A percentile compares a stretch with the other conserved stretches of the same genome.
These are phyloP conservation scores for Salmo trutta DNA, from an alignment of 2,797 vertebrate genomes.

Conservation along the genomic window DNA sequence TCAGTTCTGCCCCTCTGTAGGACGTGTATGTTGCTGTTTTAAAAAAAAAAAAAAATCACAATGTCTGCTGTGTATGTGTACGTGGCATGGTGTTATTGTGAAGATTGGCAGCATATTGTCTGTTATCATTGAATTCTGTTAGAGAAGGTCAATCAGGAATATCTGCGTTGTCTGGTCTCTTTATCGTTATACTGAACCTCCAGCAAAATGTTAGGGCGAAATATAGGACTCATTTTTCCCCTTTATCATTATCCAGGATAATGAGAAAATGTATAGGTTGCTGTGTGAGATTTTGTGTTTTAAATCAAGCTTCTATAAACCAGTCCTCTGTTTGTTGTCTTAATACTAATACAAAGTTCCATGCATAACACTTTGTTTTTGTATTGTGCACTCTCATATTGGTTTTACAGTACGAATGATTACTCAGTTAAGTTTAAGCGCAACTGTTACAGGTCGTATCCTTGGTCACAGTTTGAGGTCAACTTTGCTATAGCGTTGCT, in stretches of 20 bases:
- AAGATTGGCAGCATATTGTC: no score
- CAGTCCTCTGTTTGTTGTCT: no score
- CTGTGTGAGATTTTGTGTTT: neutral
- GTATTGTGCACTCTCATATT: neutral
- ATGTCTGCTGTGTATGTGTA: no score
- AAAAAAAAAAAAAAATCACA: no score
- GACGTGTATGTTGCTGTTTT: no score
- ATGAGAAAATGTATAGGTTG: neutral
- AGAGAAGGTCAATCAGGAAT: neutral
- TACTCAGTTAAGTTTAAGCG: neutral
- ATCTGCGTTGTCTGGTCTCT: neutral
- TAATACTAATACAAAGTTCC: no score
- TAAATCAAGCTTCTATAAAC: no score
- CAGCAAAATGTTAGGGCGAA: neutral
- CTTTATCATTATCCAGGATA: neutral
- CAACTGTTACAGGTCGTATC: neutral
- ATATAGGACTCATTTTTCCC: neutral
- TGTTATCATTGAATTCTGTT: no score
- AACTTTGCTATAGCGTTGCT: neutral
- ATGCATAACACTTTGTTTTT: no score
- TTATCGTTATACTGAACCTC: neutral
- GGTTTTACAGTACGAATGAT: neutral
- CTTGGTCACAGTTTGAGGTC: neutral
- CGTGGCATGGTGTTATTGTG: no score
- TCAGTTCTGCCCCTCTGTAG: no score